phyloP scores from a whole-genome alignment of 2,888 invertebrate genomes.

The Xestobium rufovillosum region DNA sequence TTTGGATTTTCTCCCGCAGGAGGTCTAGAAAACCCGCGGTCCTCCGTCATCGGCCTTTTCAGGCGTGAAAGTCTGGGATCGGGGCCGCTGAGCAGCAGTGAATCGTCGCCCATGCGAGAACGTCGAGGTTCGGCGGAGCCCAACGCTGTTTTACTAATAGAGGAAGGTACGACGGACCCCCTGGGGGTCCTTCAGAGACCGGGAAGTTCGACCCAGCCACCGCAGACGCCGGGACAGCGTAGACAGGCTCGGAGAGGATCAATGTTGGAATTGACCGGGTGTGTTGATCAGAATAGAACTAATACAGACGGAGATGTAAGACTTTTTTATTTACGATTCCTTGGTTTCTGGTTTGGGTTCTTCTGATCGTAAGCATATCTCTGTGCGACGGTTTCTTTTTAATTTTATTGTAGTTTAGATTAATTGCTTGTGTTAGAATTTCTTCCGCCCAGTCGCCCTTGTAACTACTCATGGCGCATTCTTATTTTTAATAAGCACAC shows the following conservation, averaged over 20 bases:
- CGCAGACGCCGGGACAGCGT: slow-evolving; percentile 53
- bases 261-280: slow-evolving; percentile 76
- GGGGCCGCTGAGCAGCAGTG: slow-evolving; percentile 48
- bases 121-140: slow-evolving; percentile 34
- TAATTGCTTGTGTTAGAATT: no score
- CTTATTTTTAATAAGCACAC: no score
- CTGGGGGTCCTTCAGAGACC: slow-evolving; percentile 35
- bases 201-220: slow-evolving; percentile 44
- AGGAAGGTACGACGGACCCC: slow-evolving; percentile 46
- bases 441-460: no score
- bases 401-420: no score
- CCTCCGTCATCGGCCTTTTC: slow-evolving; percentile 85
- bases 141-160: slow-evolving; percentile 53
- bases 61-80: slow-evolving; percentile 75
- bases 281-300: slow-evolving; percentile 38
- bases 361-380: no score
- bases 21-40: slow-evolving; percentile 81
- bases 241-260: slow-evolving; percentile 69
- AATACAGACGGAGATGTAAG: neutral
- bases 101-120: slow-evolving; percentile 42
- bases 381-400: no score
- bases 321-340: slow-evolving; percentile 1
- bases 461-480: no score
- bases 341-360: neutral
- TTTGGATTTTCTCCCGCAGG: no score